Evolutionary conservation across 2,113 vertebrate genomes (phyloP).

Genomic region (Struthio camelus): DNA sequence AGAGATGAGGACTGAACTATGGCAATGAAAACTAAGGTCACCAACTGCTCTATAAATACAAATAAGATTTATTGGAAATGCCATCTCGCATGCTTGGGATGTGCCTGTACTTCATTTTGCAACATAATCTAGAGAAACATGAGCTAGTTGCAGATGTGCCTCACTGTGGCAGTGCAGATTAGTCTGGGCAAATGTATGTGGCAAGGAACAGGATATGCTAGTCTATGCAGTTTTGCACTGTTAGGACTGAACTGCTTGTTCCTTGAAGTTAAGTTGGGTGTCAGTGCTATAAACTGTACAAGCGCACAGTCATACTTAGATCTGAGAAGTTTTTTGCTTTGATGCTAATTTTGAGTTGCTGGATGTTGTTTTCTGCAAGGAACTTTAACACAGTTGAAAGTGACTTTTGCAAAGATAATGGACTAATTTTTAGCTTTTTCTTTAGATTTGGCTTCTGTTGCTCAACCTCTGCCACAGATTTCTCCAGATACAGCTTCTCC

Average conservation of each 20-base stretch:
- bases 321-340: background rate
- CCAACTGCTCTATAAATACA: background rate
- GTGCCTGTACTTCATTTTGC: background rate
- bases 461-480: constrained; percentile 75
- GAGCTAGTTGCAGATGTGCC: background rate
- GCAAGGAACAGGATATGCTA: background rate
- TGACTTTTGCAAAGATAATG: too few species aligned
- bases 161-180: background rate
- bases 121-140: rapidly evolving
- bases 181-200: background rate
- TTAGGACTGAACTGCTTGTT: background rate
- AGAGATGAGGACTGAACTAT: background rate
- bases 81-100: background rate
- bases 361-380: background rate
- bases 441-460: constrained; percentile 79
- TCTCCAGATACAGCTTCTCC: constrained; percentile 74
- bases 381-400: too few species aligned
- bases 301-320: background rate
- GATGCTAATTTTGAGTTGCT: background rate
- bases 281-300: background rate
- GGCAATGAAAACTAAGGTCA: background rate
- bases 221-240: background rate
- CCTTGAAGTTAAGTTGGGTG: background rate
- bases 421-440: constrained; percentile 40
- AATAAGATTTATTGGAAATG: background rate